Evolutionary conservation across 2,888 invertebrate genomes (phyloP), one percentile per base, ranked within the genome.

Genomic region (Argyresthia goedartella): DNA sequence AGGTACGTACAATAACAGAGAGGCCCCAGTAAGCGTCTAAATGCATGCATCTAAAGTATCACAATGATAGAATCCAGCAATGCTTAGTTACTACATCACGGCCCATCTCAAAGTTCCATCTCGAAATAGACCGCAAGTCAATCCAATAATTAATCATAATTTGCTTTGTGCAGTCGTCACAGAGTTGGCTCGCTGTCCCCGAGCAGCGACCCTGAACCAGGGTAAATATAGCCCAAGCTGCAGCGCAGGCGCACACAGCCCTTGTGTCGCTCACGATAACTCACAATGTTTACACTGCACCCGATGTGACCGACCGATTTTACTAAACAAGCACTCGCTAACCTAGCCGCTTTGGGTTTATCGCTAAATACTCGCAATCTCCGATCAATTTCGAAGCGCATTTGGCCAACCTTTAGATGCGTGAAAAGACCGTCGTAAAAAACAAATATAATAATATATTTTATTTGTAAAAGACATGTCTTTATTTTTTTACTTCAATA

Each of bases 91-190:
- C 2, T 25, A 6, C 6, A 25, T 4, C 3, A 25, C 25, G 25
- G 25, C 25, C 25, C 25, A 25, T 25, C 25, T 4, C 25, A 2
- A 25, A 25, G 25, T 25, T 25, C 8, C 11, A 16, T 49, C 53
- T 56, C 52, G 54, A 58, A 61, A 64, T 66, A 61, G 57, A 56
- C 57, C 52, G 65, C 70, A 70, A 73, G 66, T 60, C 64, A 68
- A 72, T 63, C 67, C 64, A 60, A 67, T 69, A 68, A 81, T 81
- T 74, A 71, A 73, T 81, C 79, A 81, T 76, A 81, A 81, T 81
- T 81, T 81, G 76, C 73, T 69, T 67, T 72, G 67, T 48, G 68
- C 66, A 66, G 69, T 76, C 67, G 34, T 49, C 43, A 15, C 48
- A n/a, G 42, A 52, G 47, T 76, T 81, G 81, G 79, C 79, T 69